Base-by-base conservation (phyloP, 2,113 vertebrate genomes). In the Anhinga rufa region DNA sequence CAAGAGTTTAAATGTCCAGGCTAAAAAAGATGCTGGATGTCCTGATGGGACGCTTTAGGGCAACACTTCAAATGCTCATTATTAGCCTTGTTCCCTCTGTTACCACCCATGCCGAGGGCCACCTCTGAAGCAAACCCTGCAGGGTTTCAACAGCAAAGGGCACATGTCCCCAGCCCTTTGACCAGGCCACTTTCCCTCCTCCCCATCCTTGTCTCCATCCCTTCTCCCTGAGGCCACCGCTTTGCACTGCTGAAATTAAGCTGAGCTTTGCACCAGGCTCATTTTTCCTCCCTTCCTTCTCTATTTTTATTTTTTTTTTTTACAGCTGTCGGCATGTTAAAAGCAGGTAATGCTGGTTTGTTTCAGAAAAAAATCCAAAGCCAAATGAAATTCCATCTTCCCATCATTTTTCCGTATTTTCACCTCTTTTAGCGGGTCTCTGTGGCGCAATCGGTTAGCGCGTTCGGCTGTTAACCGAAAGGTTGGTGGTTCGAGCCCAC, bases 401-500 rank as follows among this genome's bases (percentile, higher is more conserved):
- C 9, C 66, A 11, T 24, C 66, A 5, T 61, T 42, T 29, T 21
- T 11, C 22, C 21, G 22, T 11, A 6, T 22, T 28, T 34, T 3
- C 3, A 2, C 2, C 0, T 1, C 0, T 0, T 22, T 11, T 1
- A 1, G 1, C 8, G 2, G 6, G 29, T 98, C 98, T 98, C 98
- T 98, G 98, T 98, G 98, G 98, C 90, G 97, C 98, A 98, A 98
- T 95, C 14, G 97, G 98, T 97, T 92, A 98, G 98, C 97, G 97
- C 95, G 81, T 98, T 98, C 96, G 95, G 98, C 98, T 98, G 98
- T 98, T 98, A 98, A 98, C 98, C 49, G 97, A 98, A 98, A 98
- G 98, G 98, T 92, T 98, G 98, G 98, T 98, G 98, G 98, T 98
- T 98, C 97, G 57, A 98, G 97, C 98, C 98, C 98, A 98, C 98